Evolutionary conservation across 2,113 vertebrate species (phyloP).

Genomic region (Ammodytes dubius): DNA sequence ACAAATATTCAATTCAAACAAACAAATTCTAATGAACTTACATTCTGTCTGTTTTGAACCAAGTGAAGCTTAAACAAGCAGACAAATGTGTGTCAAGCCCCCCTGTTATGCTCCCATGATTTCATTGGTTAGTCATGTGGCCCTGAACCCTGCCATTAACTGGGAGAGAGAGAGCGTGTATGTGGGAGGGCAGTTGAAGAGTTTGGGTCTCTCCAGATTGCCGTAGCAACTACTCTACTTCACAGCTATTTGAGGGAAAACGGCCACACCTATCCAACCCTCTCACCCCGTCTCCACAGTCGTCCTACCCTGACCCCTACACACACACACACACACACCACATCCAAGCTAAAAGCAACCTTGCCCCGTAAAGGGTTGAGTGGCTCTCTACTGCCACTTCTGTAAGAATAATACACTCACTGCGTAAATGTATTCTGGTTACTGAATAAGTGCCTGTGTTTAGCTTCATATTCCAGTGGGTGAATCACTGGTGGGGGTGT

Average conservation of each 20-base stretch:
- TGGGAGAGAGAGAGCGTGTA: slow-evolving; percentile 52
- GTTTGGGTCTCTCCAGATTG: slow-evolving; percentile 70
- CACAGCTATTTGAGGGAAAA: slow-evolving; percentile 72
- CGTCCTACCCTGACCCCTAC: slow-evolving; percentile 38
- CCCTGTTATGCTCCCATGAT: slow-evolving; percentile 64
- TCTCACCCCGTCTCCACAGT: slow-evolving; percentile 49
- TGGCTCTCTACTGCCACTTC: slow-evolving; percentile 78
- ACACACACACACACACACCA: slow-evolving; percentile 52
- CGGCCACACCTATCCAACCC: slow-evolving; percentile 55
- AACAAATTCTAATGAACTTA: slow-evolving; percentile 68
- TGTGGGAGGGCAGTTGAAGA: slow-evolving; percentile 72
- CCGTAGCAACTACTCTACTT: slow-evolving; percentile 77
- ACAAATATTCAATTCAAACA: slow-evolving; percentile 71
- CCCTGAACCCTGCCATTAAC: slow-evolving; percentile 61
- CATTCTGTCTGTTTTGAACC: slow-evolving; percentile 50
- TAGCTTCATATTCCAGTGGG: slow-evolving; percentile 76
- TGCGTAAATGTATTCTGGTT: slow-evolving; percentile 76
- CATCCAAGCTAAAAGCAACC: slow-evolving; percentile 68
- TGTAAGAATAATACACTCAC: slow-evolving; percentile 84
- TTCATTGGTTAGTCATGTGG: slow-evolving; percentile 66
- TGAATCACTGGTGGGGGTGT: slow-evolving; percentile 69
- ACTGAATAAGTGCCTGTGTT: slow-evolving; percentile 77
- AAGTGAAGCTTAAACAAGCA: slow-evolving; percentile 55
- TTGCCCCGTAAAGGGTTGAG: slow-evolving; percentile 79
- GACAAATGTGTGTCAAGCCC: slow-evolving; percentile 68